Percentiles rank a stretch among this genome's conserved stretches.
phyloP scores from a whole-genome alignment of 2,113 vertebrate genomes.

The Desmodus rotundus region DNA sequence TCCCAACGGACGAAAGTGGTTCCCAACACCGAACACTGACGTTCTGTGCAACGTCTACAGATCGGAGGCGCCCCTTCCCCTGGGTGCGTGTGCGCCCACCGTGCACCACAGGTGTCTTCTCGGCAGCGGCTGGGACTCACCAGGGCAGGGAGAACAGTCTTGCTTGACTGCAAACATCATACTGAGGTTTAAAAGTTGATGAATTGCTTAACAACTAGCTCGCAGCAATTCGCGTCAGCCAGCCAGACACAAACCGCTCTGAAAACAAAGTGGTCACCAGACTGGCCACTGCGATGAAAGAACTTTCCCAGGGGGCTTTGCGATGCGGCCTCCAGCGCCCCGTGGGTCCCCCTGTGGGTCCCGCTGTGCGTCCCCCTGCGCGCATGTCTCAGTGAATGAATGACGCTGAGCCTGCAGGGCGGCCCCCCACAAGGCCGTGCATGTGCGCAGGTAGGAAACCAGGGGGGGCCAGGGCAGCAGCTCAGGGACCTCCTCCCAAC shows the following conservation, averaged over 20 bases:
- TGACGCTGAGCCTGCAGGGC: not conserved
- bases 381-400: accelerated
- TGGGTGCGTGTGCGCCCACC: not conserved
- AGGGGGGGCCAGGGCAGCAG: not conserved
- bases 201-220: not conserved
- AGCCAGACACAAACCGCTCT: not conserved
- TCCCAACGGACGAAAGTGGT: not conserved
- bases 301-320: not conserved
- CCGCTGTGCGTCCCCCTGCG: not conserved
- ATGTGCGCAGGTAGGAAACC: not conserved
- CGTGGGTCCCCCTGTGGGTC: no score
- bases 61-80: not conserved
- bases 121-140: not conserved
- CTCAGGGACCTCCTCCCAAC: not conserved
- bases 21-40: not conserved
- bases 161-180: not conserved
- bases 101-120: not conserved
- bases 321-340: not conserved
- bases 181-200: not conserved
- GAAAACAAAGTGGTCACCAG: not conserved
- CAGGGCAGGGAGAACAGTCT: not conserved
- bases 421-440: not conserved
- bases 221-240: not conserved
- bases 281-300: not conserved
- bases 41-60: not conserved